Conservation (phyloP, 2,888 invertebrate genomes). For the Sinotaia quadrata region DNA sequence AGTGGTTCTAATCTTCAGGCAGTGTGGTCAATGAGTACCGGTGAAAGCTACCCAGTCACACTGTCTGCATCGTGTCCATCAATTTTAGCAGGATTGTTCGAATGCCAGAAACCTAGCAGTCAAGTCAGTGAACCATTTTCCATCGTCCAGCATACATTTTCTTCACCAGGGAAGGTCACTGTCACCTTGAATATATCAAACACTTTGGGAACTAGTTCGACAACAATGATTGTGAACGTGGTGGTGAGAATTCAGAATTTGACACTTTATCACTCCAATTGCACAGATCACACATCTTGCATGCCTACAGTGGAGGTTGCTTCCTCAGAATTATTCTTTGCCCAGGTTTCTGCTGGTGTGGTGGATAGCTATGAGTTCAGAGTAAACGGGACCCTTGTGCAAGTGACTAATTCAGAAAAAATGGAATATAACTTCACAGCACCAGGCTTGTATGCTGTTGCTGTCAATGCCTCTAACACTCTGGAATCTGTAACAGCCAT, state of each 20-base stretch:
- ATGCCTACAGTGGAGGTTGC: constrained; percentile 27
- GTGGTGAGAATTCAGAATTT: constrained; percentile 16
- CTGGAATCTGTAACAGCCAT: constrained; percentile 26
- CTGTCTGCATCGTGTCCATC: constrained; percentile 40
- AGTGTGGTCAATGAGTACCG: constrained; percentile 37
- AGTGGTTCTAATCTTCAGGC: constrained; percentile 42
- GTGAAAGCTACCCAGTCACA: constrained; percentile 1
- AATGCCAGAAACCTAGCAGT: constrained; percentile 24
- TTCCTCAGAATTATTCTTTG: constrained; percentile 15
- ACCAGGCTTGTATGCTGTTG: constrained; percentile 35
- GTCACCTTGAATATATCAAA: constrained; percentile 32
- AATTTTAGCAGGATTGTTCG: constrained; percentile 7
- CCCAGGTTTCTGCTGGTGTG: constrained; percentile 16
- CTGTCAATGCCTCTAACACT: constrained; percentile 33
- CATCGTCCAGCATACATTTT: constrained; percentile 24
- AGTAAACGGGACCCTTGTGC: constrained; percentile 2
- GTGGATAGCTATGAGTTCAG: constrained; percentile 7
- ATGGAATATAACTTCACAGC: constrained; percentile 32
- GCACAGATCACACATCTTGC: constrained; percentile 13
- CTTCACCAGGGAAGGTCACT: constrained; percentile 1
- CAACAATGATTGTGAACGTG: constrained; percentile 28
- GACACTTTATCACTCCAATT: constrained; percentile 25
- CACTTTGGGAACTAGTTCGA: constrained; percentile 27
- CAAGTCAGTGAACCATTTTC: constrained; percentile 33
- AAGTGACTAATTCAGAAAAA: background rate